Evolutionary conservation across 1,140 invertebrate species (phyloP).

Genomic region (Carcinoscorpius rotundicauda): DNA sequence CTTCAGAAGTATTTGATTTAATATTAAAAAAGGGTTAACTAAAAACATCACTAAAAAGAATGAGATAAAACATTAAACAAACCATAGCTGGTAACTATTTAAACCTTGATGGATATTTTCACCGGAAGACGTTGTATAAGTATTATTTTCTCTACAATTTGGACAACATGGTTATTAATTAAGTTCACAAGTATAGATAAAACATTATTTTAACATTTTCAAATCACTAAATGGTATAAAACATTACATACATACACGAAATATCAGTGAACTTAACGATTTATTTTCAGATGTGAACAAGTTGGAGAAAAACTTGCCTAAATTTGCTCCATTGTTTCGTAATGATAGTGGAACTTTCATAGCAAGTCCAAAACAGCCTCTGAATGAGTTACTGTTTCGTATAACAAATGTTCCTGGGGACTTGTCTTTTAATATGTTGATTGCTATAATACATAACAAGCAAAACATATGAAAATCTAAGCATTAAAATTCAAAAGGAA

Average conservation of each 20-base stretch:
- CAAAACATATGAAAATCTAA: too few species aligned
- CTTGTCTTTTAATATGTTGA: conserved; percentile 69
- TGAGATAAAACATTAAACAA: too few species aligned
- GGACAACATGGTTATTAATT: too few species aligned
- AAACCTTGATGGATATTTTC: too few species aligned
- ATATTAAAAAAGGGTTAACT: too few species aligned
- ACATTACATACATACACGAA: background rate
- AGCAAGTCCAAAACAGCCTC: conserved; percentile 89
- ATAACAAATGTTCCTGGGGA: conserved; percentile 88
- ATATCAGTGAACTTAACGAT: background rate
- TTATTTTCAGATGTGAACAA: background rate
- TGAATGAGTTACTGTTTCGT: conserved; percentile 83
- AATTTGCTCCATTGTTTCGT: background rate
- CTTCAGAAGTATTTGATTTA: too few species aligned
- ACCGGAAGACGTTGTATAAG: too few species aligned
- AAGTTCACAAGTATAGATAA: too few species aligned
- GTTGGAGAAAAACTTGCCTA: background rate
- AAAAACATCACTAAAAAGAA: too few species aligned
- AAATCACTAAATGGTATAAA: background rate
- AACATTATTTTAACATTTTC: background rate
- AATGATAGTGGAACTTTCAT: conserved; percentile 48
- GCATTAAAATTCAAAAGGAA: too few species aligned
- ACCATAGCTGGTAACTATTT: too few species aligned
- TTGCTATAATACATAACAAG: conserved; percentile 40
- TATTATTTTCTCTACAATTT: too few species aligned